Percentiles rank a stretch among this genome's conserved stretches.
phyloP scores from a whole-genome alignment of 2,113 vertebrate genomes.

The Tachuris rubrigastra region DNA sequence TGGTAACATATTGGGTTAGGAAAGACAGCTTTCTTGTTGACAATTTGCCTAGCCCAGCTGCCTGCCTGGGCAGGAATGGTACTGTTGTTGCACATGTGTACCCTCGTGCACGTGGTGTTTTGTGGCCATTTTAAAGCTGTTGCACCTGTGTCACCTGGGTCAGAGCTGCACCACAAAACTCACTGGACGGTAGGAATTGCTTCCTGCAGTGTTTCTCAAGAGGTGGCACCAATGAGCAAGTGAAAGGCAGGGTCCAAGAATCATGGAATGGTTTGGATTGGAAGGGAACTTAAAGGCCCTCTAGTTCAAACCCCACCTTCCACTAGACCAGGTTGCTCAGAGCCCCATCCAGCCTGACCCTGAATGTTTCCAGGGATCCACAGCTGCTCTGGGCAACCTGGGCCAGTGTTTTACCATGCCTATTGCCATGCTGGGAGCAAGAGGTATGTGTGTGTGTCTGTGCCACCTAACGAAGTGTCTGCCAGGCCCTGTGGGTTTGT shows the following conservation, averaged over 20 bases:
- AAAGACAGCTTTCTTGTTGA: constrained; percentile 37
- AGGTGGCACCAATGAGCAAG: neutral
- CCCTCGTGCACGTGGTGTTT: accelerated
- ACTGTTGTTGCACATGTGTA: neutral
- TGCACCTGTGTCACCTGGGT: neutral
- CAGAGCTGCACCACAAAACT: neutral
- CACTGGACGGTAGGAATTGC: neutral
- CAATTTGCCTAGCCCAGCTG: neutral
- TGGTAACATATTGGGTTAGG: constrained; percentile 35
- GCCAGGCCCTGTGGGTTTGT: neutral
- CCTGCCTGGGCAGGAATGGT: neutral
- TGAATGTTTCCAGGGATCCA: neutral
- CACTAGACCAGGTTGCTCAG: neutral
- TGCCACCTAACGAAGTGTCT: neutral
- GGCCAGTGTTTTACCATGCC: neutral
- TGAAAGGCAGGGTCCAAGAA: neutral
- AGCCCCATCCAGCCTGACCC: neutral
- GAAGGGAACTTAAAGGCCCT: neutral
- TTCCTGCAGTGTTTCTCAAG: neutral
- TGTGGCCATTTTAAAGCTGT: neutral
- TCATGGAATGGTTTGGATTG: neutral
- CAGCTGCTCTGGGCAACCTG: neutral
- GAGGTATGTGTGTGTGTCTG: neutral
- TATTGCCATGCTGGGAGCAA: too few relatives aligned
- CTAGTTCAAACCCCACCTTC: neutral